Evolutionary conservation across 2,888 invertebrate species (phyloP), one percentile per base, ranked within the genome.

Genomic region (Drosophila gaucha): DNA sequence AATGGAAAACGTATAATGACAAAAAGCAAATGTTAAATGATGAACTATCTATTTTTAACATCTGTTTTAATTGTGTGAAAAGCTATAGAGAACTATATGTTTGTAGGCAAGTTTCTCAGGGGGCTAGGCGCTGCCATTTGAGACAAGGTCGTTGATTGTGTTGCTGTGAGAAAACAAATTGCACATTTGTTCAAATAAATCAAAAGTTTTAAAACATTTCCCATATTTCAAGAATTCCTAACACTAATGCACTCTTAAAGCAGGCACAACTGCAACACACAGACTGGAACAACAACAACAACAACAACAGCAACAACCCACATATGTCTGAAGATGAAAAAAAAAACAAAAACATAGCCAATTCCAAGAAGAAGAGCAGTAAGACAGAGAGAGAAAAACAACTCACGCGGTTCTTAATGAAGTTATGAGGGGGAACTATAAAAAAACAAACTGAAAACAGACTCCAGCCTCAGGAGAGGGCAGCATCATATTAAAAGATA

Each of bases 181-280:
- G 79, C 78, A 63, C 79, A 86, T 75, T 80, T 79, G 86, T 63
- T 56, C 41, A 62, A 44, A 86, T 86, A 80, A 83, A 79, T 80
- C 83, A 83, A 60, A 63, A 43, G n/a, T n/a, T n/a, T n/a, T n/a
- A n/a, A 63, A 55, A 51, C 28, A 50, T 16, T 14, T 57, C 38
- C 55, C 77, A 57, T 64, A 52, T 57, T 74, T 65, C 38, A 59
- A 16, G 14, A 33, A 59, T 46, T 50, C 43, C 20, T 24, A 39
- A 5, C 20, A 33, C 47, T 47, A 59, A 70, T 60, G 58, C 49
- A 18, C 56, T 20, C 20, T 52, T 67, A 71, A 52, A 52, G 82
- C 58, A 73, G 59, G 65, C 78, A n/a, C 38, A 65, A 56, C 36
- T 74, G 68, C 67, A 73, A 14, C 57, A 46, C 35, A 36, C 57